A percentile compares a stretch with the other conserved stretches of the same genome.
These are phyloP conservation scores for Alloplasta piceator DNA, from an alignment of 2,888 invertebrate species.

Conservation along the genomic window DNA sequence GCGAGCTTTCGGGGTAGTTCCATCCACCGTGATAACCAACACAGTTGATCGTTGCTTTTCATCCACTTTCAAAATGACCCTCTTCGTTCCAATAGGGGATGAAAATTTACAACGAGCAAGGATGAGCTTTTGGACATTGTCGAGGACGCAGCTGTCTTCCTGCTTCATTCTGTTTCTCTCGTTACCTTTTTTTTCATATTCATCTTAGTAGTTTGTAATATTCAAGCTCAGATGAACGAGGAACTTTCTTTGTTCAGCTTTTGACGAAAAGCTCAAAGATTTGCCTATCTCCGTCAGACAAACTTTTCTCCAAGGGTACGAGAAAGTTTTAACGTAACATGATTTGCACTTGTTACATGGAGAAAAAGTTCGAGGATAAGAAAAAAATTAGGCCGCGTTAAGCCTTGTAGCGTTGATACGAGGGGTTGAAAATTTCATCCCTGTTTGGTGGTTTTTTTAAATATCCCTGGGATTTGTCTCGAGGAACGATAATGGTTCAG, in stretches of 20 bases:
- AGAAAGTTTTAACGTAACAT: slow-evolving; percentile 34
- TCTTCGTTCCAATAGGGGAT: slow-evolving; percentile 3
- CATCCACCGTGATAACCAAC: slow-evolving; percentile 41
- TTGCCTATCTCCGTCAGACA: slow-evolving; percentile 2
- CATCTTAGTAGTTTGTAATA: slow-evolving; percentile 7
- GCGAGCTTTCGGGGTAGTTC: slow-evolving; percentile 26
- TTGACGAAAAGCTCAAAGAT: slow-evolving; percentile 4
- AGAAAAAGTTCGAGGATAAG: slow-evolving; percentile 1
- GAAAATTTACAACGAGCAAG: background rate
- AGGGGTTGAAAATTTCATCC: slow-evolving; percentile 15
- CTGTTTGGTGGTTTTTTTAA: slow-evolving; percentile 13
- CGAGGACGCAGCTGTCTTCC: slow-evolving; percentile 13
- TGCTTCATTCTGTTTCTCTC: background rate
- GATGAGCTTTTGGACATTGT: slow-evolving; percentile 5
- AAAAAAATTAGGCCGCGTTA: slow-evolving; percentile 9
- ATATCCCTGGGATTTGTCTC: slow-evolving; percentile 24
- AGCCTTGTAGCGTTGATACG: slow-evolving; percentile 18
- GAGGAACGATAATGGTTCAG: slow-evolving; percentile 4
- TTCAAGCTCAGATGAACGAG: slow-evolving; percentile 6
- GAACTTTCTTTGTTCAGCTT: slow-evolving; percentile 15
- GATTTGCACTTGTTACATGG: slow-evolving; percentile 5
- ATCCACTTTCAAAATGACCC: background rate
- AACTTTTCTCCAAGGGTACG: slow-evolving; percentile 23
- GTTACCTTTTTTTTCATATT: slow-evolving; percentile 14
- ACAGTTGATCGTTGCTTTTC: slow-evolving; percentile 39